Evolutionary conservation across 2,888 invertebrate genomes (phyloP).

Genomic region (Prionchulus punctatus): DNA sequence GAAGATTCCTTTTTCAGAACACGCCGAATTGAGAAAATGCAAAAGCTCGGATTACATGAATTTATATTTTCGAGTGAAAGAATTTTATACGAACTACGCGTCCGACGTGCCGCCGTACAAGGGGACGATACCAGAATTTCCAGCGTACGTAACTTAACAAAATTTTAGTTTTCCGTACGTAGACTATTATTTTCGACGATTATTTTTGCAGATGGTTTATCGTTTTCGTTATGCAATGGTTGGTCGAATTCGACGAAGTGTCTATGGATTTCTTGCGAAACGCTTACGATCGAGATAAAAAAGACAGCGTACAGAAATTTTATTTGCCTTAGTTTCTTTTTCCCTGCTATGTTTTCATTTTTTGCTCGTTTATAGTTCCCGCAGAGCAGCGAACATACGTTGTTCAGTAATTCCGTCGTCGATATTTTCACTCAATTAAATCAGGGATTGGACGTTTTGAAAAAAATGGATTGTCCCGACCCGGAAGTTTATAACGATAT

Average conservation of each 20-base stretch:
- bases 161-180: background rate
- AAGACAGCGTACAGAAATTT: slow-evolving; percentile 59
- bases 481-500: slow-evolving; percentile 97
- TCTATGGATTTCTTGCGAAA: slow-evolving; percentile 95
- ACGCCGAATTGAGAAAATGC: slow-evolving; percentile 83
- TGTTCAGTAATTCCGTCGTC: slow-evolving; percentile 97
- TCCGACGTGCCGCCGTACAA: slow-evolving; percentile 92
- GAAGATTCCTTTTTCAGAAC: slow-evolving; percentile 45
- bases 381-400: slow-evolving; percentile 92
- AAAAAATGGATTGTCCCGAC: slow-evolving; percentile 95
- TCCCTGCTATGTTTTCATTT: too few relatives aligned
- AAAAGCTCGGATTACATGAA: slow-evolving; percentile 99
- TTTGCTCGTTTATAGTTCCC: slow-evolving; percentile 61
- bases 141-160: slow-evolving; percentile 45
- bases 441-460: slow-evolving; percentile 97
- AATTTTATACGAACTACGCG: slow-evolving; percentile 93
- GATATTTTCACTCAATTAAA: slow-evolving; percentile 98
- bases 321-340: too few relatives aligned
- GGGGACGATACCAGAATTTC: slow-evolving; percentile 91
- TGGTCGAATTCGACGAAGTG: slow-evolving; percentile 98
- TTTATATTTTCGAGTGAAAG: slow-evolving; percentile 96
- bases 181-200: background rate
- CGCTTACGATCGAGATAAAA: slow-evolving; percentile 91
- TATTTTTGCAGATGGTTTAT: slow-evolving; percentile 65
- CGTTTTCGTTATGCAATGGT: slow-evolving; percentile 99